These are phyloP conservation scores for Acrocephalus kingi DNA, from an alignment of 2,113 vertebrate species.

Conservation along the genomic window DNA sequence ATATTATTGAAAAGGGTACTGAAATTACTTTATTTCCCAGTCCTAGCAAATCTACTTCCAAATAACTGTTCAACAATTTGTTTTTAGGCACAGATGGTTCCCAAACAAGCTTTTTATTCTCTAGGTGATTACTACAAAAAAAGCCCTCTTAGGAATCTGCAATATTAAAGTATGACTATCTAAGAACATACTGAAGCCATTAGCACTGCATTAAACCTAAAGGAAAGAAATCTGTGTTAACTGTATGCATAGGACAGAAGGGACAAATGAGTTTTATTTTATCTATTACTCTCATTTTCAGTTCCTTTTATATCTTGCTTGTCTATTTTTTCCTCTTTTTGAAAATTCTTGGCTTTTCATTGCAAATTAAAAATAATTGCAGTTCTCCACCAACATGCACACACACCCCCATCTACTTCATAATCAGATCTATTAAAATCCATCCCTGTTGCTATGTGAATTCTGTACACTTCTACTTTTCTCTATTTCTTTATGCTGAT, in stretches of 20 bases:
- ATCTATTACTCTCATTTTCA: constrained; percentile 25
- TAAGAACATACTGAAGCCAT: background rate
- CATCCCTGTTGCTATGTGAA: constrained; percentile 28
- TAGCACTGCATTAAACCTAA: background rate
- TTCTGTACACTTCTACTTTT: background rate
- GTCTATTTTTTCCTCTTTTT: background rate
- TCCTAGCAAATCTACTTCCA: background rate
- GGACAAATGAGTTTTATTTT: constrained; percentile 21
- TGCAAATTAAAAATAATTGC: constrained; percentile 16
- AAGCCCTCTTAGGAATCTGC: background rate
- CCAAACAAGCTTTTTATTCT: background rate
- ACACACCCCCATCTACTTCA: constrained; percentile 1
- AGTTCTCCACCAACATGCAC: background rate
- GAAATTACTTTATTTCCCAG: background rate
- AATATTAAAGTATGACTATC: background rate
- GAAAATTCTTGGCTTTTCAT: constrained; percentile 32
- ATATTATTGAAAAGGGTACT: background rate
- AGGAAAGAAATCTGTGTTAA: constrained; percentile 30
- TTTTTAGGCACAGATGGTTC: background rate
- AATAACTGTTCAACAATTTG: background rate
- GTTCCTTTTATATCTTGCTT: constrained; percentile 30
- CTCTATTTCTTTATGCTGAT: background rate
- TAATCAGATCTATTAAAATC: constrained; percentile 48
- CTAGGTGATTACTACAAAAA: background rate
- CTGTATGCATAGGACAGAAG: background rate